Evolutionary conservation across 2,888 invertebrate genomes (phyloP).

Genomic region (Protodeltote pygarga): DNA sequence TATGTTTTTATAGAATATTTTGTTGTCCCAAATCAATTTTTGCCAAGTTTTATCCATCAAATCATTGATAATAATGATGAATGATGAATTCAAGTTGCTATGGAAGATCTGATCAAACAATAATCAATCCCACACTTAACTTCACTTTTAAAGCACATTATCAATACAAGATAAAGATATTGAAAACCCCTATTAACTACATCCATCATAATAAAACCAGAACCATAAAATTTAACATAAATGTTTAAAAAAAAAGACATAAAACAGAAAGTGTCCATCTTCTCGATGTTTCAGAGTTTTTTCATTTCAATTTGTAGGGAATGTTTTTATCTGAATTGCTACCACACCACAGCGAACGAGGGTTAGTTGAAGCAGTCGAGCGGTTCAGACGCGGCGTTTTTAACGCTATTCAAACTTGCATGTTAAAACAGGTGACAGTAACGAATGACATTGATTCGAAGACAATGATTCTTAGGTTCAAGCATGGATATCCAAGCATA

Average conservation of each 20-base stretch:
- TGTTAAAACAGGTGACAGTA: background rate
- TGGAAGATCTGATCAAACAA: no score
- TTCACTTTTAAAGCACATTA: conserved; percentile 20
- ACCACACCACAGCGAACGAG: conserved; percentile 72
- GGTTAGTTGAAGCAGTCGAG: conserved; percentile 55
- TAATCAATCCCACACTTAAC: conserved; percentile 11
- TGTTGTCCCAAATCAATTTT: no score
- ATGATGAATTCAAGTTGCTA: no score
- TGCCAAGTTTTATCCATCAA: no score
- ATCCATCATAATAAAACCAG: conserved; percentile 48
- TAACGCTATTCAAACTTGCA: background rate
- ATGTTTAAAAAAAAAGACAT: conserved; percentile 44
- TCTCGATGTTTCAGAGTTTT: conserved; percentile 56
- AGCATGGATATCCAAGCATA: no score
- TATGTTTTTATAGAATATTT: no score
- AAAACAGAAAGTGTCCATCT: conserved; percentile 45
- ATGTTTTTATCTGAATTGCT: conserved; percentile 84
- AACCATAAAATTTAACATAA: conserved; percentile 45
- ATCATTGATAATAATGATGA: no score
- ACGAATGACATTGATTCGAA: no score
- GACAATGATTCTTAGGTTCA: no score
- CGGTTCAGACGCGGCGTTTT: conserved; percentile 42
- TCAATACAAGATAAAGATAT: conserved; percentile 33
- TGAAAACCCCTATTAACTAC: conserved; percentile 33
- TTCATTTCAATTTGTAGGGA: conserved; percentile 82